Percentiles rank a stretch among this genome's conserved stretches.
These are phyloP conservation scores for Ceuthmochares aereus DNA, from an alignment of 2,113 vertebrate genomes.

Conservation along the genomic window DNA sequence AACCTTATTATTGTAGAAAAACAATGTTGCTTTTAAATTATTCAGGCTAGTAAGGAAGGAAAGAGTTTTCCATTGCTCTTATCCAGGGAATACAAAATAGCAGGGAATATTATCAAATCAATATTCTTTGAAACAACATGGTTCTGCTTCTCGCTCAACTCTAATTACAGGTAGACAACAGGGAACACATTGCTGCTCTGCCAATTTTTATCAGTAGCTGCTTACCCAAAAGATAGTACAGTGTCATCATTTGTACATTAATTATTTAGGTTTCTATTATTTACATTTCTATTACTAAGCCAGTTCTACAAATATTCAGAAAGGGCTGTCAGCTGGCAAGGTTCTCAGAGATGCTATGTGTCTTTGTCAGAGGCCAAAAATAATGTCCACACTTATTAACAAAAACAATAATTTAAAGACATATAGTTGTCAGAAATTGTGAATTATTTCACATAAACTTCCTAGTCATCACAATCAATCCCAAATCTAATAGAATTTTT, in stretches of 20 bases:
- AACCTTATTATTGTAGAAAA: neutral
- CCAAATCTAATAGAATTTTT: neutral
- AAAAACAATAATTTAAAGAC: neutral
- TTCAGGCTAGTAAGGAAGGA: neutral
- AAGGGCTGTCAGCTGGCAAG: neutral
- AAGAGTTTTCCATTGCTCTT: neutral
- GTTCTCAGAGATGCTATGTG: neutral
- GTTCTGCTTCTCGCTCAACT: neutral
- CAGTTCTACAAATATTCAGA: neutral
- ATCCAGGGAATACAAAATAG: neutral
- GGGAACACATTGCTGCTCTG: neutral
- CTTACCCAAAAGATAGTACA: neutral
- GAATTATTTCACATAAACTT: neutral
- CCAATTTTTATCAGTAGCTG: neutral
- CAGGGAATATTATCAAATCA: neutral
- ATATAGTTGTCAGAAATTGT: neutral
- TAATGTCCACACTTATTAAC: neutral
- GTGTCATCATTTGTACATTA: neutral
- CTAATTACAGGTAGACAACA: neutral
- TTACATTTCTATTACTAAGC: neutral
- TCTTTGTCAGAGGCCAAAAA: neutral
- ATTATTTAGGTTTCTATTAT: neutral
- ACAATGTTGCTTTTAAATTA: neutral
- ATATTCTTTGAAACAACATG: neutral
- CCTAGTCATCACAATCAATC: neutral